A percentile compares a stretch with the other conserved stretches of the same genome.
Evolutionary conservation across 35 echinoderm and acorn worm species (phyloP).

Genomic region (Lytechinus pictus): DNA sequence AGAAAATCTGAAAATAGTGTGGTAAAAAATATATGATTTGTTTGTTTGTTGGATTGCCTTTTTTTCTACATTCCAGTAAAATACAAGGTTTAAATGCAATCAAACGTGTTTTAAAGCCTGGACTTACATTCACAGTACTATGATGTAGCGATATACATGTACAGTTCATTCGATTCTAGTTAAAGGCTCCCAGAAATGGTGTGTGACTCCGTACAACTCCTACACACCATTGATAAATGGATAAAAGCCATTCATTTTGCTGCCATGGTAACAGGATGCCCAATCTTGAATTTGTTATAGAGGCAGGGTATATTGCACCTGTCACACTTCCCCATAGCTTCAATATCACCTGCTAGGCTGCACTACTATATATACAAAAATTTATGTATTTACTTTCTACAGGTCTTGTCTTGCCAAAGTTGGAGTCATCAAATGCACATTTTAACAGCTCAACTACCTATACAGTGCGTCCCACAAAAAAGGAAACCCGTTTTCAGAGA

Average conservation of each 20-base stretch:
- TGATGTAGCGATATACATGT: no score
- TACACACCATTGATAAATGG: not conserved
- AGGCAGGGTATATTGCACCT: not conserved
- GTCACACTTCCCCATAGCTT: not conserved
- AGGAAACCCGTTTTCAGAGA: no score
- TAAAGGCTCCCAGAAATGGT: not conserved
- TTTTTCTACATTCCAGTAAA: no score
- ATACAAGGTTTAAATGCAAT: no score
- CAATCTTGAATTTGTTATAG: not conserved
- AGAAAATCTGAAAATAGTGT: no score
- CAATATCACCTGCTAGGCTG: not conserved
- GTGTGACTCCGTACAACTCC: not conserved
- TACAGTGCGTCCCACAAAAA: no score
- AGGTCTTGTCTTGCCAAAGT: not conserved
- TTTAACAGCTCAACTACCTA: not conserved
- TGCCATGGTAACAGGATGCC: not conserved
- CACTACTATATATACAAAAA: no score
- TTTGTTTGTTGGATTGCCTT: no score
- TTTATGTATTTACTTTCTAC: not conserved
- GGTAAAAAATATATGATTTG: no score
- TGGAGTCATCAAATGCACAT: not conserved
- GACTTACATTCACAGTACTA: no score
- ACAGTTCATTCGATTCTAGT: no score
- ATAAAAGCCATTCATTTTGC: not conserved
- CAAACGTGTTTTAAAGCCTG: no score